A percentile compares a stretch with the other conserved stretches of the same genome.
phyloP scores from a whole-genome alignment of 2,888 invertebrate genomes.

The Xestoiulus laeticollis region DNA sequence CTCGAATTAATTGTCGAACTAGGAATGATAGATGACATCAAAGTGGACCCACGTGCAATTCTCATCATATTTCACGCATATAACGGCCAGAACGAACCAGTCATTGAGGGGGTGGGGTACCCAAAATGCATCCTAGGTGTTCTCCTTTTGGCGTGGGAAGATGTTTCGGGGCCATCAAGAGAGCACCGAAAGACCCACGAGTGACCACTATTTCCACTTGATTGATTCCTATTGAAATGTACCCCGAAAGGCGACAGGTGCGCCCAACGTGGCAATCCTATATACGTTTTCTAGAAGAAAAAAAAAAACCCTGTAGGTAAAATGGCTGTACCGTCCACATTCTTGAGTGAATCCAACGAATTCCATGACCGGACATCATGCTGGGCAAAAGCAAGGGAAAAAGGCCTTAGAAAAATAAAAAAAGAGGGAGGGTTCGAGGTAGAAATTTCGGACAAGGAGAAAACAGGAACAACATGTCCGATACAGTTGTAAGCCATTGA shows the following conservation, averaged over 20 bases:
- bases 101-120: conserved; percentile 13
- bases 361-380: conserved; percentile 43
- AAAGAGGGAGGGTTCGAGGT: conserved; percentile 32
- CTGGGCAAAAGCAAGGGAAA: conserved; percentile 31
- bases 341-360: conserved; percentile 48
- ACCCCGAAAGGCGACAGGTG: conserved; percentile 46
- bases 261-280: conserved; percentile 11
- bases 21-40: not conserved
- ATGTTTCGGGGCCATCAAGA: conserved; percentile 17
- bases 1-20: not conserved
- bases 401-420: not conserved
- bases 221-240: conserved; percentile 34
- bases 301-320: not conserved
- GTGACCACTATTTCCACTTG: conserved; percentile 10
- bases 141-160: conserved; percentile 37
- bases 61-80: conserved; percentile 5
- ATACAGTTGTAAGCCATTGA: conserved; percentile 33
- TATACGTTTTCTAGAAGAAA: no score
- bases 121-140: not conserved
- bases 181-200: conserved; percentile 2
- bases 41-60: not conserved
- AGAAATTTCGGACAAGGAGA: conserved; percentile 28
- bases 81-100: not conserved
- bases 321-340: conserved; percentile 45
- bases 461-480: conserved; percentile 29